Base-by-base conservation (phyloP, 2,797 vertebrate species). In the Chrosomus eos region DNA sequence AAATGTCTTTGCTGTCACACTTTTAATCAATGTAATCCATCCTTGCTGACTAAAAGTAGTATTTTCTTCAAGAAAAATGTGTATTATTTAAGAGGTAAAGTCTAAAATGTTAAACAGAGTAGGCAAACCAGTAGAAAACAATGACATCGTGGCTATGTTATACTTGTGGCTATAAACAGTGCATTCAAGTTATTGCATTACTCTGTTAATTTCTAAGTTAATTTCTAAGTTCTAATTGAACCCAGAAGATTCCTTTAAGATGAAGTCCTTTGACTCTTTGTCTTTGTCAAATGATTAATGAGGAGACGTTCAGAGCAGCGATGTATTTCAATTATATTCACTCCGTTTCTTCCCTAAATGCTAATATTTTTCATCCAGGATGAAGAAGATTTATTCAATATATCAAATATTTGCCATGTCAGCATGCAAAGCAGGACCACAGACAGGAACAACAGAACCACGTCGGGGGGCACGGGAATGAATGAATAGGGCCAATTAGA, bases 401-500 rank as follows among this genome's bases (percentile, higher is more conserved):
- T 55, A 81, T 83, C 40, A 74, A 77, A 64, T 45, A 67, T 70
- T 79, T 81, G 76, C 60, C 48, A 78, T 82, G 64, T 62, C 86
- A 58, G 84, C 73, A 38, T 70, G 38, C 16, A 82, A 81, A 75
- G 77, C 48, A 80, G 31, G 28, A 53, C 55, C 66, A 64, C 16
- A 19, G 18, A 45, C 40, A 80, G 68, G 36, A 80, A 80, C 33
- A 85, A 67, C 68, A 55, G 48, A 79, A 81, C 19, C 26, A 7
- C 55, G 48, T 71, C 18, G 10, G 33, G 58, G 71, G 60, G 36
- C 55, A 36, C 67, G 58, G 36, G 68, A 66, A 31, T 83, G 80
- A 68, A 68, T 51, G 51, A 87, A 87, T 75, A 83, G 73, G 45
- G 80, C 82, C 79, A 89, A 86, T 90, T 89, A 87, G 66, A 84